Percentiles rank a stretch among this genome's conserved stretches.
Conservation (phyloP, 1,140 invertebrate species). For the Phocides pigmalion region DNA sequence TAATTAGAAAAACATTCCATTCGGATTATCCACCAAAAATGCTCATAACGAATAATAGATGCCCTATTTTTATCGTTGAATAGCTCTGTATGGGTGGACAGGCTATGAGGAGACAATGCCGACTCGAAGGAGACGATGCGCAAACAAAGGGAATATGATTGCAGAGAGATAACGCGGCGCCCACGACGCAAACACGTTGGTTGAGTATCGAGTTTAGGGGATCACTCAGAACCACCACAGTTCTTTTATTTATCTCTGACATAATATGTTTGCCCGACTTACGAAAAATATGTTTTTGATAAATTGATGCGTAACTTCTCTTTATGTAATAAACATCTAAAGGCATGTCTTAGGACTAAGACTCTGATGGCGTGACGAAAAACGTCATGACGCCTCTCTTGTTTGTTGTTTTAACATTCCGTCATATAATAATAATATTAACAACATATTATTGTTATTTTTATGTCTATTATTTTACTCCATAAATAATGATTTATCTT, state of each 20-base stretch:
- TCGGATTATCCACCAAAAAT: neutral
- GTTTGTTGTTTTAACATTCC: too few relatives aligned
- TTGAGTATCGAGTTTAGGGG: constrained; percentile 18
- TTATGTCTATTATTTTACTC: too few relatives aligned
- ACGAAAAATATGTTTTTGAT: too few relatives aligned
- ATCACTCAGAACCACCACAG: neutral
- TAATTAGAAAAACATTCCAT: constrained; percentile 8
- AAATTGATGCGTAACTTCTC: too few relatives aligned
- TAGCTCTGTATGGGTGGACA: neutral
- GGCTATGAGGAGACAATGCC: constrained; percentile 47
- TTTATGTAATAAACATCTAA: too few relatives aligned
- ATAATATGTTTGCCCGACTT: too few relatives aligned
- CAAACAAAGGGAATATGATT: constrained; percentile 69
- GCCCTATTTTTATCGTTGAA: neutral
- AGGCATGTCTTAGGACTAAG: too few relatives aligned
- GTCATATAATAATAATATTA: too few relatives aligned
- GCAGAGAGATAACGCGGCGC: constrained; percentile 45
- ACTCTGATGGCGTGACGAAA: too few relatives aligned
- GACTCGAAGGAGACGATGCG: constrained; percentile 48
- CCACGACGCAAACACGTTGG: constrained; percentile 37
- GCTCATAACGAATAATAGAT: constrained; percentile 8
- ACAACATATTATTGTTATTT: too few relatives aligned
- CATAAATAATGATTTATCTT: too few relatives aligned
- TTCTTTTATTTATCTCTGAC: neutral
- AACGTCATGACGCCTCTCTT: too few relatives aligned